Conservation (phyloP, 2,113 vertebrate genomes). For the Campylomormyrus tamandua region DNA sequence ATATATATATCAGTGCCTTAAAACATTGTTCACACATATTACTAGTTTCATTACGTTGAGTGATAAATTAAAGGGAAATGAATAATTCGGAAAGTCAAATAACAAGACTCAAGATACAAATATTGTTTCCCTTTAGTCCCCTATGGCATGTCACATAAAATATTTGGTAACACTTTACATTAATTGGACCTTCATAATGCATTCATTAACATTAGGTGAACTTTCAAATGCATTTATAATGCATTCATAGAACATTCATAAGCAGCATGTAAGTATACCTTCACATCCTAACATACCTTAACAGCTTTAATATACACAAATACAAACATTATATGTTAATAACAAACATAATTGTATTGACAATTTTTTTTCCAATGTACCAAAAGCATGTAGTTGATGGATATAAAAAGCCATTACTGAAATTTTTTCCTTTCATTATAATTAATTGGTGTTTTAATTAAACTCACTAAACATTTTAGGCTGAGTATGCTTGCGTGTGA, state of each 20-base stretch:
- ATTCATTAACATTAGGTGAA: too few species aligned
- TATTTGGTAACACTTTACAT: not conserved
- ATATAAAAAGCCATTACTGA: not conserved
- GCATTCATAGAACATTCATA: not conserved
- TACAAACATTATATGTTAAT: not conserved
- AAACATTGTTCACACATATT: not conserved
- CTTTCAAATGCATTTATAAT: not conserved
- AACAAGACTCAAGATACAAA: not conserved
- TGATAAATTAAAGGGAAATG: not conserved
- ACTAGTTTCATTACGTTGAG: not conserved
- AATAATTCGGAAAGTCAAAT: not conserved
- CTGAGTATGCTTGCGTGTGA: not conserved
- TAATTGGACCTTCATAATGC: too few species aligned
- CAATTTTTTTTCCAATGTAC: not conserved
- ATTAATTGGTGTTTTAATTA: not conserved
- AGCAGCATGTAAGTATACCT: not conserved
- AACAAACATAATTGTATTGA: not conserved
- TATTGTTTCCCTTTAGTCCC: not conserved
- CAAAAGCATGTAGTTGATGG: not conserved
- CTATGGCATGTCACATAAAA: not conserved
- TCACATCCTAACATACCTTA: not conserved
- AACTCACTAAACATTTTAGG: not conserved
- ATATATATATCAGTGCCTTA: not conserved
- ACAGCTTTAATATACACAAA: not conserved
- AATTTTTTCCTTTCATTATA: not conserved